Conservation (phyloP, 2,113 vertebrate species). For the Corydoras sp. region DNA sequence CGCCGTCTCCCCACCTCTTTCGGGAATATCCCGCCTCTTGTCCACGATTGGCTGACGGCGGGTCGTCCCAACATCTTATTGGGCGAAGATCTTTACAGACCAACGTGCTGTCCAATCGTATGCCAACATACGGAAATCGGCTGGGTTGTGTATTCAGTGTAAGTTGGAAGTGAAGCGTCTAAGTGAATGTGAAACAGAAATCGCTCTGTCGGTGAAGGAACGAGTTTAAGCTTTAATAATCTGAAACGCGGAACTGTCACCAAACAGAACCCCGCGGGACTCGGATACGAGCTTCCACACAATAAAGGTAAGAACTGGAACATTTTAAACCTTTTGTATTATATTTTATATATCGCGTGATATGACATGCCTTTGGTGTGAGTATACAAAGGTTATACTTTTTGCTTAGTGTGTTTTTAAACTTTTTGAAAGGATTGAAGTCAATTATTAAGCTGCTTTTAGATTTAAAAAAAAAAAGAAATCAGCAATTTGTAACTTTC, state of each 20-base stretch:
- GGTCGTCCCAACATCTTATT: background rate
- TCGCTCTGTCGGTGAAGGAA: background rate
- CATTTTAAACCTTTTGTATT: too few species aligned
- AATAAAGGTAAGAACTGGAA: too few species aligned
- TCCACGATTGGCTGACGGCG: background rate
- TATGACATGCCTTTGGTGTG: too few species aligned
- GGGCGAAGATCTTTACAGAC: background rate
- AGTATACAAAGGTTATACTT: too few species aligned
- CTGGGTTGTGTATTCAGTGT: background rate
- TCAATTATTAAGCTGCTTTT: too few species aligned
- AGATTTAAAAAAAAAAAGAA: too few species aligned
- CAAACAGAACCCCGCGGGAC: background rate
- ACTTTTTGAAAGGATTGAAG: too few species aligned
- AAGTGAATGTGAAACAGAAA: background rate
- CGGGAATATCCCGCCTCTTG: background rate
- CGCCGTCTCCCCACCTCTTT: background rate
- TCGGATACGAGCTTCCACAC: background rate
- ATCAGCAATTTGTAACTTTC: too few species aligned
- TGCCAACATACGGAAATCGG: background rate
- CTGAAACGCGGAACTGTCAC: background rate
- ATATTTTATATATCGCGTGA: too few species aligned
- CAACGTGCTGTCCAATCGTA: background rate
- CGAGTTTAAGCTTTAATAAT: background rate
- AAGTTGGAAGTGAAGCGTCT: background rate
- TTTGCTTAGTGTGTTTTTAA: too few species aligned